These are phyloP conservation scores for Psammodynastes pulverulentus DNA, from an alignment of 2,113 vertebrate genomes.

Conservation along the genomic window DNA sequence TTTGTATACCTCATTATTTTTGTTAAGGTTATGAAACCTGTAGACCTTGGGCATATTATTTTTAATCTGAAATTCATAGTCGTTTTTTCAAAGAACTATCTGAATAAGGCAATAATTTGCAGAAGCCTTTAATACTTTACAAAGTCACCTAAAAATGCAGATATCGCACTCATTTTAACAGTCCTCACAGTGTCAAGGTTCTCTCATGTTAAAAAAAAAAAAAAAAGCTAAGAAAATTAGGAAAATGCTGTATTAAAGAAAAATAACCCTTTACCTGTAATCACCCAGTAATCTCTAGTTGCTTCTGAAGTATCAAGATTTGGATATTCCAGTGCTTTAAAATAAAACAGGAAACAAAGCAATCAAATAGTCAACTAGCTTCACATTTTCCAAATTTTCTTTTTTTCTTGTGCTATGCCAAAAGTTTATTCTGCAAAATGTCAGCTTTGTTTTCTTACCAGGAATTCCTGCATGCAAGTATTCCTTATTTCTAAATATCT, in stretches of 20 bases:
- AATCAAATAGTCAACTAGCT: slow-evolving; percentile 8
- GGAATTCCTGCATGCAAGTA: background rate
- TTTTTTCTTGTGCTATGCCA: background rate
- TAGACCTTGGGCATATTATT: background rate
- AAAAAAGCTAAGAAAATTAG: fast-evolving
- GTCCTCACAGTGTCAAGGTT: background rate
- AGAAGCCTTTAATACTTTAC: background rate
- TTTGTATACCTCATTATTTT: background rate
- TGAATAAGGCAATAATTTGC: background rate
- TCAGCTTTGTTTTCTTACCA: background rate
- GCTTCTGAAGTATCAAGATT: slow-evolving; percentile 91
- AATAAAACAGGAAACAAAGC: slow-evolving; percentile 33
- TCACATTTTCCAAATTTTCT: background rate
- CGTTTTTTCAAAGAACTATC: background rate
- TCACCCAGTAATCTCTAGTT: slow-evolving; percentile 94
- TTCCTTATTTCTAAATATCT: background rate
- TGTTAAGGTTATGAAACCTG: background rate
- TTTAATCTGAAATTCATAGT: background rate
- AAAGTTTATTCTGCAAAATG: background rate
- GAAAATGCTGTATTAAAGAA: slow-evolving; percentile 6
- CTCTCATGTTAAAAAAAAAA: background rate
- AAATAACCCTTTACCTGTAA: slow-evolving; percentile 82
- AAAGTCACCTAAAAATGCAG: background rate
- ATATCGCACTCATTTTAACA: background rate
- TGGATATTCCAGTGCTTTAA: slow-evolving; percentile 92